These are phyloP conservation scores for Neodiprion pinetum DNA, from an alignment of 1,140 invertebrate species.

Conservation along the genomic window DNA sequence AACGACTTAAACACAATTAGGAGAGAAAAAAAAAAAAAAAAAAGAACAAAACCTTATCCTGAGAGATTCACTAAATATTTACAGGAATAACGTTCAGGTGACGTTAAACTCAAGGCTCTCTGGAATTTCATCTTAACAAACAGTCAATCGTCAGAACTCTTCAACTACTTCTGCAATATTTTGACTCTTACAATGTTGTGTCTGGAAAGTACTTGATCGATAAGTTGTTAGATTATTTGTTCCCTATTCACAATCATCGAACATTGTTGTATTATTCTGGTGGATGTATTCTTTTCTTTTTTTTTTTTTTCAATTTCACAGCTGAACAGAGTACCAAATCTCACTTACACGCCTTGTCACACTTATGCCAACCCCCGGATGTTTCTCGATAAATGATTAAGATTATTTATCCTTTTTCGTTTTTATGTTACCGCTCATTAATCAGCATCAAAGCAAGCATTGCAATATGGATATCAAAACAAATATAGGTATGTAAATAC, in stretches of 20 bases:
- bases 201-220: too few relatives aligned
- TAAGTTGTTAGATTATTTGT: too few relatives aligned
- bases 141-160: too few relatives aligned
- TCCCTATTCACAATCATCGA: neutral
- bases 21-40: neutral
- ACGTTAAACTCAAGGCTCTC: too few relatives aligned
- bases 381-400: conserved; percentile 41
- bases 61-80: neutral
- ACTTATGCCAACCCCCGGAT: conserved; percentile 56
- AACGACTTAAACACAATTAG: neutral
- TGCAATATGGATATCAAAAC: neutral
- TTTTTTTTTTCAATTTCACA: neutral
- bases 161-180: too few relatives aligned
- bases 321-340: conserved; percentile 33
- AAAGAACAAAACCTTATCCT: neutral
- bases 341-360: conserved; percentile 62
- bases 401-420: neutral
- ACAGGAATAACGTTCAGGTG: too few relatives aligned
- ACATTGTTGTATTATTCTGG: too few relatives aligned
- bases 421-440: neutral
- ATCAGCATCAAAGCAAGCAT: neutral
- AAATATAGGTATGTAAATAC: too few relatives aligned
- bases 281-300: too few relatives aligned
- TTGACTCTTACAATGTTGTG: too few relatives aligned
- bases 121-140: too few relatives aligned